Base-by-base conservation (phyloP, 2,888 invertebrate species). In the Desoria tigrina region DNA sequence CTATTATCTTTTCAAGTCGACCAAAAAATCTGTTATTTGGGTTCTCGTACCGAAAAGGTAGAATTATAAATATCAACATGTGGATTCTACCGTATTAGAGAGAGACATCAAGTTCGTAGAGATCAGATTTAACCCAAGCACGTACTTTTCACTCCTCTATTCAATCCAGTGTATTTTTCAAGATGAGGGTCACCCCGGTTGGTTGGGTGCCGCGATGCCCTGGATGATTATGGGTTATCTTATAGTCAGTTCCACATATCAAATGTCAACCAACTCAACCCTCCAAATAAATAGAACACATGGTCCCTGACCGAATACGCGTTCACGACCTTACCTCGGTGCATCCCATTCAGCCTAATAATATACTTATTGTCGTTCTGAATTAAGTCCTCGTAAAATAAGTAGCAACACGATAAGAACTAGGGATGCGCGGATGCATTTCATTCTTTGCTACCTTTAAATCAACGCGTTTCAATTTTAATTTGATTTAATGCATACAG, bases 21-120 rank as follows among this genome's bases (percentile, higher is more conserved):
- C 45, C 45, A 11, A 45, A 45, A 45, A 32, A 45, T 16, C 45
- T 45, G 45, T 45, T 45, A 45, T 45, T 45, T 45, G 21, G 6
- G 45, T 16, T 16, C n/a, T 45, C 16, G 4, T 11, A 45, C 9
- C 16, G 45, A 21, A 45, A 9, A 45, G 45, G 9, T 6, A 45
- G 45, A 45, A 9, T 45, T 45, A 45, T 45, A 45, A 45, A n/a
- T 45, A 45, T 45, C 45, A 45, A 45, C 45, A 45, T 45, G 45
- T 45, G 45, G 45, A 45, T 21, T 21, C 6, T 45, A 45, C 4
- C 6, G 4, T 6, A 16, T 6, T 6, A 45, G n/a, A 45, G 9
- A 4, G 16, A 16, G 16, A 18, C 16, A 45, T 32, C n/a, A n/a
- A n/a, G n/a, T n/a, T n/a, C n/a, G n/a, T n/a, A n/a, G n/a, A n/a